phyloP scores from a whole-genome alignment of 2,113 vertebrate genomes.

The Suricata suricatta region DNA sequence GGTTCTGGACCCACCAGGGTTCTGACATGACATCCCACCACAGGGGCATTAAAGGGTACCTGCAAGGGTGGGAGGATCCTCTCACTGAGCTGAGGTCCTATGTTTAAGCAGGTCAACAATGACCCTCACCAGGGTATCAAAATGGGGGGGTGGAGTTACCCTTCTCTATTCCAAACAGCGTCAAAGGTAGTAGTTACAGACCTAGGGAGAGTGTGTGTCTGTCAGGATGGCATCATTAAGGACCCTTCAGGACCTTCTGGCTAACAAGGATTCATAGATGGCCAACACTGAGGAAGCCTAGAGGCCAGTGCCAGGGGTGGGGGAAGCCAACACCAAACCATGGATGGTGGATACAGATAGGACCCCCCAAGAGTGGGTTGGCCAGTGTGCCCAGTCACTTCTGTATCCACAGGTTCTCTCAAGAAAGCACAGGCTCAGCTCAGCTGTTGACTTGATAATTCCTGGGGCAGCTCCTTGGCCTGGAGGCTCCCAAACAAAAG shows the following conservation, averaged over 20 bases:
- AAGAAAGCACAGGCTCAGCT: background rate
- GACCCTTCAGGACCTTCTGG: background rate
- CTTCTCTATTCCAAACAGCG: background rate
- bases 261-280: background rate
- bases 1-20: background rate
- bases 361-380: background rate
- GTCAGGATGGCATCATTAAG: background rate
- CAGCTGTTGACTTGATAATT: background rate
- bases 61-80: background rate
- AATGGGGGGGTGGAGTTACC: background rate
- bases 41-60: background rate
- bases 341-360: background rate
- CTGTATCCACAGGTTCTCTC: background rate
- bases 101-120: background rate
- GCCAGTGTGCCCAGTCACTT: background rate
- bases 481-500: background rate
- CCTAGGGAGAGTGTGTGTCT: background rate
- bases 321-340: background rate
- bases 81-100: background rate
- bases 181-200: background rate
- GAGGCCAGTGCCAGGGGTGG: background rate
- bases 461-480: background rate
- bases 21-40: background rate
- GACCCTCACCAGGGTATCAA: background rate
- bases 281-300: background rate